phyloP scores from a whole-genome alignment of 2,888 invertebrate species.

The Metalampra italica region DNA sequence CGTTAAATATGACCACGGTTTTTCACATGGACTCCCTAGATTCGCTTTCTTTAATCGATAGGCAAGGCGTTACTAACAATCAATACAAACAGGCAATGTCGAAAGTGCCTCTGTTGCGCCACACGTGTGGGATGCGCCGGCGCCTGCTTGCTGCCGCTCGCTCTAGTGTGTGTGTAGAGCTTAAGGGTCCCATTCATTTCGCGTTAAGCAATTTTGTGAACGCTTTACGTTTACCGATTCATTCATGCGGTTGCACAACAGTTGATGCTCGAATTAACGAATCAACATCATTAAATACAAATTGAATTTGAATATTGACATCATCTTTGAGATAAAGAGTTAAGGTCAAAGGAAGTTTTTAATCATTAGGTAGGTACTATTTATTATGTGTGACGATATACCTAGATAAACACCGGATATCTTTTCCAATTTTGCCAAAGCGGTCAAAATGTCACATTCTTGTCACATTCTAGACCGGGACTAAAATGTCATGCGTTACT shows the following conservation, averaged over 20 bases:
- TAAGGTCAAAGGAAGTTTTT: slow-evolving; percentile 29
- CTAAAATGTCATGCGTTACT: slow-evolving; percentile 34
- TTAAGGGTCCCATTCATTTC: slow-evolving; percentile 73
- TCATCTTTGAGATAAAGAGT: slow-evolving; percentile 4
- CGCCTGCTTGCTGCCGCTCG: slow-evolving; percentile 45
- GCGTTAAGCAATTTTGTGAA: slow-evolving; percentile 73
- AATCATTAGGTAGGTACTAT: slow-evolving; percentile 3
- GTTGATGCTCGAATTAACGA: slow-evolving; percentile 41
- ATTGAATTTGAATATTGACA: slow-evolving; percentile 10
- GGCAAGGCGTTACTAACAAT: slow-evolving; percentile 59
- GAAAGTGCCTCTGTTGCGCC: slow-evolving; percentile 75
- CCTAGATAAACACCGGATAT: background rate
- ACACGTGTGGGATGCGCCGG: slow-evolving; percentile 74
- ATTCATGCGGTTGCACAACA: slow-evolving; percentile 66
- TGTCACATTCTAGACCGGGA: slow-evolving; percentile 25
- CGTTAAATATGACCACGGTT: slow-evolving; percentile 25
- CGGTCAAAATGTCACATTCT: slow-evolving; percentile 16
- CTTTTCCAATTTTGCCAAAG: background rate
- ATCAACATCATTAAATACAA: slow-evolving; percentile 23
- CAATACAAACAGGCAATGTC: slow-evolving; percentile 61
- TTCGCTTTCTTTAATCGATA: slow-evolving; percentile 65
- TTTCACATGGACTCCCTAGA: slow-evolving; percentile 38
- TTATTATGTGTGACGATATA: background rate
- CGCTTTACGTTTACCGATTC: slow-evolving; percentile 66
- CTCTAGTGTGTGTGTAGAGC: slow-evolving; percentile 50